Percentiles rank a stretch among this genome's conserved stretches.
phyloP scores from a whole-genome alignment of 2,797 vertebrate genomes.

The Galagoides demidoff region DNA sequence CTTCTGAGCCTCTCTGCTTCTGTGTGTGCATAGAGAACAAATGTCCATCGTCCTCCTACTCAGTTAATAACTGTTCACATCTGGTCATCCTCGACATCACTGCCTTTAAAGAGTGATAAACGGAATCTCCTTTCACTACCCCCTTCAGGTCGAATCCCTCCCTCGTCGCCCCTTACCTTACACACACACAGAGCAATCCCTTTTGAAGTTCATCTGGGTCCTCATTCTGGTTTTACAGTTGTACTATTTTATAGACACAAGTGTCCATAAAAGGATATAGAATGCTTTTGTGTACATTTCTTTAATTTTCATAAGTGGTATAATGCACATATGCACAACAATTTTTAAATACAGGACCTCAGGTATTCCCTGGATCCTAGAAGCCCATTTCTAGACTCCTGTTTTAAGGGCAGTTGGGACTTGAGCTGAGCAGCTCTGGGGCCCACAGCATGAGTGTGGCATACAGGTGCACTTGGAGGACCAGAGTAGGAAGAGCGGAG shows the following conservation, averaged over 20 bases:
- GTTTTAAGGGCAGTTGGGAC: not conserved
- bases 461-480: not conserved
- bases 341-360: not conserved
- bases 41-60: not conserved
- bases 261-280: not conserved
- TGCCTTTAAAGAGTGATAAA: conserved; percentile 5
- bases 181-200: not conserved
- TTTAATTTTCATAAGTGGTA: not conserved
- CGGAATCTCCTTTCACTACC: not conserved
- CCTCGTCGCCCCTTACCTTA: too few relatives aligned
- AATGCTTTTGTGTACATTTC: not conserved
- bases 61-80: not conserved
- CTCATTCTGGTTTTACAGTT: not conserved
- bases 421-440: not conserved
- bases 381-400: not conserved
- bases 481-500: not conserved
- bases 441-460: accelerated
- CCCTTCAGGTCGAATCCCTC: not conserved
- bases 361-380: not conserved
- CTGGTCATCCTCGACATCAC: not conserved
- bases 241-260: not conserved
- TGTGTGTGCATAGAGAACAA: not conserved
- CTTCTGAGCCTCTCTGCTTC: not conserved
- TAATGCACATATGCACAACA: not conserved
- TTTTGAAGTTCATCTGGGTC: accelerated